phyloP scores from a whole-genome alignment of 2,113 vertebrate genomes.

The Tachysurus vachellii region DNA sequence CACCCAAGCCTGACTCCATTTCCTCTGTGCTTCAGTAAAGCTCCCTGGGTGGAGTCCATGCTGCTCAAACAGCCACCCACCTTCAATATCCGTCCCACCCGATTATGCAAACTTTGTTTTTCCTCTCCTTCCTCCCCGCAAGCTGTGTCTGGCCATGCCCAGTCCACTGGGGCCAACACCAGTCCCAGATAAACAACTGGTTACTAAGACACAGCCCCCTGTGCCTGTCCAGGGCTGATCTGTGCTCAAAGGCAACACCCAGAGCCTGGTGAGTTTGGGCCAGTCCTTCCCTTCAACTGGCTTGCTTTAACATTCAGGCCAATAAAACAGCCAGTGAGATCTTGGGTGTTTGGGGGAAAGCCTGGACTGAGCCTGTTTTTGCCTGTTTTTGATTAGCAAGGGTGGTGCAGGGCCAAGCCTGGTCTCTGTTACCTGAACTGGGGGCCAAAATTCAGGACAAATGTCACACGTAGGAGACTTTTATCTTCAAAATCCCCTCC shows the following conservation, averaged over 20 bases:
- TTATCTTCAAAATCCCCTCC: constrained; percentile 54
- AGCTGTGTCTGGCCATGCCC: constrained; percentile 57
- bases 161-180: constrained; percentile 59
- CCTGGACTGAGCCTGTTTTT: constrained; percentile 52
- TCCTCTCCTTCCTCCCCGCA: constrained; percentile 58
- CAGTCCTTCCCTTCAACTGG: constrained; percentile 65
- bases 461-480: constrained; percentile 48
- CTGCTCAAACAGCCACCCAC: constrained; percentile 62
- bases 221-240: constrained; percentile 50
- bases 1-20: constrained; percentile 61
- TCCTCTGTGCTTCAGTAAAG: constrained; percentile 56
- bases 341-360: constrained; percentile 29
- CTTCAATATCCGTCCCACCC: constrained; percentile 69
- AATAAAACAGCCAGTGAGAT: constrained; percentile 32
- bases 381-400: constrained; percentile 58
- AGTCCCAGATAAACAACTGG: constrained; percentile 60
- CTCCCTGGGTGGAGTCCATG: constrained; percentile 55
- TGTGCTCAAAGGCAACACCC: constrained; percentile 59
- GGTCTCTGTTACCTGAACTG: constrained; percentile 55
- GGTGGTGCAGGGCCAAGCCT: constrained; percentile 26
- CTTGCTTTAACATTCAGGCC: constrained; percentile 51
- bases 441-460: constrained; percentile 35
- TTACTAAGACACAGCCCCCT: constrained; percentile 57
- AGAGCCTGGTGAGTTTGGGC: constrained; percentile 53
- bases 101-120: constrained; percentile 66